Conservation (phyloP, 1,140 invertebrate genomes). For the Nymphalis io region DNA sequence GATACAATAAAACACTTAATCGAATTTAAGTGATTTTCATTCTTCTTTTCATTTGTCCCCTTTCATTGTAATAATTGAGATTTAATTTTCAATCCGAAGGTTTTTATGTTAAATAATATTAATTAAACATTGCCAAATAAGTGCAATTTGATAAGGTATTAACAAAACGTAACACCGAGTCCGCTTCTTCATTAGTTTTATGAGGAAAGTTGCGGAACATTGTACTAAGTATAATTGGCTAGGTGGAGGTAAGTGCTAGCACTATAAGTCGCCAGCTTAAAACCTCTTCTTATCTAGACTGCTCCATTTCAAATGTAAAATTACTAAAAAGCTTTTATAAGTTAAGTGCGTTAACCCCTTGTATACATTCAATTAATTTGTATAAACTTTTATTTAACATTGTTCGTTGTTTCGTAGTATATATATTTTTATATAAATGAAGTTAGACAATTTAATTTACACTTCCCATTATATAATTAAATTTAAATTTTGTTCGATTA, state of each 20-base stretch:
- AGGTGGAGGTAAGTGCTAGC: conserved; percentile 10
- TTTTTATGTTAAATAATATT: neutral
- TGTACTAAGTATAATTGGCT: conserved; percentile 23
- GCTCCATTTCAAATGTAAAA: conserved; percentile 5
- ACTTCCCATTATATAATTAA: no score
- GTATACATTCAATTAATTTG: no score
- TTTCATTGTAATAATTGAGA: no score
- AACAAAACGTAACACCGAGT: neutral
- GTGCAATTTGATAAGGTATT: neutral
- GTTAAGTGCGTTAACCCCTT: neutral
- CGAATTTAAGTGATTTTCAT: no score
- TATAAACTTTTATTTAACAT: no score
- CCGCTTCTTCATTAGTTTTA: conserved; percentile 19
- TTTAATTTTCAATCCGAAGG: no score
- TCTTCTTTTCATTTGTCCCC: no score
- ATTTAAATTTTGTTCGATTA: no score
- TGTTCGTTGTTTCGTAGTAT: no score
- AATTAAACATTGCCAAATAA: neutral
- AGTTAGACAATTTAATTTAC: no score
- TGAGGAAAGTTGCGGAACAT: conserved; percentile 12
- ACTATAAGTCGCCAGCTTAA: conserved; percentile 2
- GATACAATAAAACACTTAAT: no score
- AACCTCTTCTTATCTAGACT: conserved; percentile 6
- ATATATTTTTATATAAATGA: no score
- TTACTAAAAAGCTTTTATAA: conserved; percentile 1